Evolutionary conservation across 2,888 invertebrate genomes (phyloP).

Genomic region (Cataglyphis albicans): DNA sequence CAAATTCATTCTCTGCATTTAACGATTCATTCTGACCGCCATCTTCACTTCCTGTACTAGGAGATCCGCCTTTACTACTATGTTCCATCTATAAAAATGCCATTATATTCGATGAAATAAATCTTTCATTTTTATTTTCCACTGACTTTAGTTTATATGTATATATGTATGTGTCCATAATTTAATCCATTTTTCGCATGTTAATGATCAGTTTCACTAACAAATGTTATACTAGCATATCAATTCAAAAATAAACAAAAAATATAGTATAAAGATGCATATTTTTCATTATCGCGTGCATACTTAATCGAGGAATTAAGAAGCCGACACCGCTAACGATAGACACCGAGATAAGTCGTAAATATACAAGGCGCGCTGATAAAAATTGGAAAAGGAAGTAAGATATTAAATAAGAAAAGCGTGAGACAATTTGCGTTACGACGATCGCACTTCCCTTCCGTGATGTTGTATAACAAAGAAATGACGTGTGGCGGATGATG

Average conservation of each 20-base stretch:
- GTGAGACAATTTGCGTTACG: not conserved
- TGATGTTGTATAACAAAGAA: not conserved
- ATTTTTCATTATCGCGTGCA: not conserved
- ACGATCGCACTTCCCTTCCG: not conserved
- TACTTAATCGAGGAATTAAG: not conserved
- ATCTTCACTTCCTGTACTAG: slow-evolving; percentile 95
- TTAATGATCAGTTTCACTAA: not conserved
- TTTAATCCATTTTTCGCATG: not conserved
- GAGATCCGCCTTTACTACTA: slow-evolving; percentile 89
- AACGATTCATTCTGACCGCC: slow-evolving; percentile 88
- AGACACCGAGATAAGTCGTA: not conserved
- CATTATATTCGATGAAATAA: slow-evolving; percentile 3
- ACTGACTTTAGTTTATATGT: not conserved
- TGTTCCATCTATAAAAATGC: slow-evolving; percentile 80
- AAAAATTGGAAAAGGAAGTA: not conserved
- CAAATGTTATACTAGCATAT: not conserved
- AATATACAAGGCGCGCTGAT: not conserved
- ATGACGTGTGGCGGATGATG: slow-evolving; percentile 5
- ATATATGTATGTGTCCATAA: not conserved
- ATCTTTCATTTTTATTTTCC: not conserved
- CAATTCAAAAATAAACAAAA: not conserved
- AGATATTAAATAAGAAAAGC: not conserved
- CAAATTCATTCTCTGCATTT: slow-evolving; percentile 87
- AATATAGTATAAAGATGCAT: not conserved
- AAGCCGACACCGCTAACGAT: slow-evolving; percentile 4